Conservation (phyloP, 92 coral and sea anemone species). For the Blastomussa wellsi region DNA sequence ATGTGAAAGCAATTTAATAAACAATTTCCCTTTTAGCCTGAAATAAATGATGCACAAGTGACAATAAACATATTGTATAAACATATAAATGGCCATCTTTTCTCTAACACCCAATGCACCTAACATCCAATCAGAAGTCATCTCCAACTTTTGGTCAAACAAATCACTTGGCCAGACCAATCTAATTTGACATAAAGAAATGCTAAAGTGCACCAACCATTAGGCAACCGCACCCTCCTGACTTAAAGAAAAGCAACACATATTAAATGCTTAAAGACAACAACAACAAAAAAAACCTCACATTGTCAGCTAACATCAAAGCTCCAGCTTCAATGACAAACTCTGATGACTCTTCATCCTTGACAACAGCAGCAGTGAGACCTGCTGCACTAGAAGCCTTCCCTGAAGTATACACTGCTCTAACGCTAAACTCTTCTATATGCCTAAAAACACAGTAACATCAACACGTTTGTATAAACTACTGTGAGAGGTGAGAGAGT, state of each 20-base stretch:
- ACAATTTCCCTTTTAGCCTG: too few species aligned
- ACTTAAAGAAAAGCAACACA: background rate
- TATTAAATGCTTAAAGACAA: background rate
- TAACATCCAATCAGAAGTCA: too few species aligned
- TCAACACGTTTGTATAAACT: background rate
- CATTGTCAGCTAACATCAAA: slow-evolving; percentile 98
- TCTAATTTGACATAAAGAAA: background rate
- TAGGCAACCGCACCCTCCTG: too few species aligned
- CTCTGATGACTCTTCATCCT: slow-evolving; percentile 96
- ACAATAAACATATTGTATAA: too few species aligned
- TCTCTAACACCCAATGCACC: too few species aligned
- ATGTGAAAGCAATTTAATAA: too few species aligned
- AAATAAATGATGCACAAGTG: too few species aligned
- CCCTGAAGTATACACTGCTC: slow-evolving; percentile 98
- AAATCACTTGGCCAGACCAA: too few species aligned
- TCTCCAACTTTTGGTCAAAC: too few species aligned
- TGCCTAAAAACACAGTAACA: slow-evolving; percentile 56
- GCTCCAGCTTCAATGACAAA: slow-evolving; percentile 99
- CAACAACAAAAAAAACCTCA: slow-evolving; percentile 43
- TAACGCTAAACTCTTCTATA: slow-evolving; percentile 94
- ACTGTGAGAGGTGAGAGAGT: background rate
- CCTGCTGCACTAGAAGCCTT: slow-evolving; percentile 99
- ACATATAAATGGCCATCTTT: too few species aligned
- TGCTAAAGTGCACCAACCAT: too few species aligned
- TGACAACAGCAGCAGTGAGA: slow-evolving; percentile 98